Base-by-base conservation (phyloP, 2,888 invertebrate species). In the Homarus gammarus region DNA sequence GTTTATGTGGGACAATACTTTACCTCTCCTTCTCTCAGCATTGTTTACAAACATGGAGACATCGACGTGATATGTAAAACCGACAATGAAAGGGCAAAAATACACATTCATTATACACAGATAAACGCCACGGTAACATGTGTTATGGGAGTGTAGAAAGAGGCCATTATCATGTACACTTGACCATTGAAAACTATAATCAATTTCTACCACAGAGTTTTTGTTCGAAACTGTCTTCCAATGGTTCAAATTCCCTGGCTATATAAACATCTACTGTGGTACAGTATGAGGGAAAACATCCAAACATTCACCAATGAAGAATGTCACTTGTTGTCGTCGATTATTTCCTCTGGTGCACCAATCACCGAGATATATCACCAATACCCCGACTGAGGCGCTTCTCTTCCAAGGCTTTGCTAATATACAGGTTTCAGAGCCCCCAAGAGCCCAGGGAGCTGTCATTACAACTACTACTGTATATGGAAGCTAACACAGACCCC, bases 71-170 rank as follows among this genome's bases (percentile, higher is more conserved):
- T 81, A 81, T 81, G 81, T 81, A 38, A 81, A 64, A 81, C 81
- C 56, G 73, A 84, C 38, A 44, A 27, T 61, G 75, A 77, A 44
- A 27, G 75, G 56, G 49, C 27, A 22, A 84, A 84, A 83, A 70
- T 70, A 38, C 40, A 75, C 75, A 64, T 84, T 75, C 73, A 56
- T 10, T 75, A 84, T 84, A 84, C 49, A 84, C 73, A 84, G 75
- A 51, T 84, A 31, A 75, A 75, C n/a, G 51, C 18, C 49, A 36
- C 49, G 12, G 70, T 40, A 18, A 44, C 33, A 12, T 81, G n/a
- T n/a, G n/a, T 56, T 79, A 12, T 31, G 64, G 79, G 22, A 1
- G 40, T 15, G 64, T 40, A 68, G 40, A 73, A 2, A 73, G 31
- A 31, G n/a, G 44, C 44, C 44, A 27, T 15, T 0, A 44, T 75